Evolutionary conservation across 2,888 invertebrate species (phyloP).

Genomic region (Trilocha varians): DNA sequence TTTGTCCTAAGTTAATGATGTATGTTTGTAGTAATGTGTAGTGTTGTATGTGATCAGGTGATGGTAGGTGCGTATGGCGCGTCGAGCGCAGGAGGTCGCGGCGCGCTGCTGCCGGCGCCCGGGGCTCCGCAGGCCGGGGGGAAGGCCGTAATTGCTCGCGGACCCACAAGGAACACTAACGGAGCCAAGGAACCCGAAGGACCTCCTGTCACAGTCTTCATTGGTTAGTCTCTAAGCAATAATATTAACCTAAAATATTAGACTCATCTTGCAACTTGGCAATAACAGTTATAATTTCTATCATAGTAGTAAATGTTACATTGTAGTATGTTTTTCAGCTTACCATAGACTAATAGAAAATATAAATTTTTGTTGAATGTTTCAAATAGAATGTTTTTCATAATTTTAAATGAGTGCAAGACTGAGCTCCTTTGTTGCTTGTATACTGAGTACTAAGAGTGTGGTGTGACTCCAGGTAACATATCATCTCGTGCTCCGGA

Average conservation of each 20-base stretch:
- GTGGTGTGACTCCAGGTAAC: constrained; percentile 23
- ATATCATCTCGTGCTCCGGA: constrained; percentile 95
- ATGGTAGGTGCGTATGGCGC: constrained; percentile 59
- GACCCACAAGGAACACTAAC: constrained; percentile 43
- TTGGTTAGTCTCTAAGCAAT: constrained; percentile 68
- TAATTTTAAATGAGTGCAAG: background rate
- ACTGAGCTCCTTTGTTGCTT: constrained; percentile 6
- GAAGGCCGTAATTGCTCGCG: constrained; percentile 44
- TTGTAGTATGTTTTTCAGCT: too few relatives aligned
- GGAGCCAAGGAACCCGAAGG: constrained; percentile 74
- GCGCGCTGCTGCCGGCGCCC: constrained; percentile 35
- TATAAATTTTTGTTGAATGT: too few relatives aligned
- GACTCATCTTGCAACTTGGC: too few relatives aligned
- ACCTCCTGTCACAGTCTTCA: constrained; percentile 96
- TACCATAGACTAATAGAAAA: too few relatives aligned
- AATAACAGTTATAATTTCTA: too few relatives aligned
- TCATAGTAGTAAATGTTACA: too few relatives aligned
- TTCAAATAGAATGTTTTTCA: too few relatives aligned
- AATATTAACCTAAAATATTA: too few relatives aligned
- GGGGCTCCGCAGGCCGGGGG: constrained; percentile 45
- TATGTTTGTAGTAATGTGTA: too few relatives aligned
- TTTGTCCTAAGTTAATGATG: too few relatives aligned
- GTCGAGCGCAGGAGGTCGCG: constrained; percentile 22
- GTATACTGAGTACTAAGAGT: background rate
- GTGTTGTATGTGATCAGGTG: constrained; percentile 27